These are phyloP conservation scores for Lydus trimaculatus DNA, from an alignment of 2,888 invertebrate species.

Conservation along the genomic window DNA sequence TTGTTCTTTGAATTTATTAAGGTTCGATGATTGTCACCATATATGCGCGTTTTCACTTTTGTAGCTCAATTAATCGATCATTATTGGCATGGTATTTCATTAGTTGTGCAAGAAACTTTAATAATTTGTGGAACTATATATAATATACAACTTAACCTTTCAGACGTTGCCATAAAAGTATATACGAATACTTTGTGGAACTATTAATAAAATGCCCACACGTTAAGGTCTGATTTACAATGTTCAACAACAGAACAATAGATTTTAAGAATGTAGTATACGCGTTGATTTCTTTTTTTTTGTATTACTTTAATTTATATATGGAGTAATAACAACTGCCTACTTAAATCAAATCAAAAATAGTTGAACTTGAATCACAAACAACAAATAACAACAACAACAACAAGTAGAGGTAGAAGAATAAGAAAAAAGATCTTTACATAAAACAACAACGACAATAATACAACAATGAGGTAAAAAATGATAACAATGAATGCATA, in stretches of 20 bases:
- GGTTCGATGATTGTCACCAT: neutral
- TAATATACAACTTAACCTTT: slow-evolving; percentile 20
- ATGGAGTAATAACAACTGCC: slow-evolving; percentile 33
- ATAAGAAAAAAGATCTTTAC: neutral
- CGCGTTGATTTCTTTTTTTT: slow-evolving; percentile 1
- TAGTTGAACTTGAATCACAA: slow-evolving; percentile 28
- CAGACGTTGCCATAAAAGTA: slow-evolving; percentile 16
- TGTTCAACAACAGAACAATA: slow-evolving; percentile 26
- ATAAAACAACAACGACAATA: neutral
- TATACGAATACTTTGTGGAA: slow-evolving; percentile 16
- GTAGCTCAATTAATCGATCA: slow-evolving; percentile 11
- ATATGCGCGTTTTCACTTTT: neutral
- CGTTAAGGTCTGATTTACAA: slow-evolving; percentile 25
- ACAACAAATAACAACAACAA: slow-evolving; percentile 4
- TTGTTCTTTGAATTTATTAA: no score
- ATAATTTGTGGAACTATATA: slow-evolving; percentile 17
- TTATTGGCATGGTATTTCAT: neutral
- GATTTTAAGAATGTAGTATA: slow-evolving; percentile 28
- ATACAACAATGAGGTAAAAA: slow-evolving; percentile 18
- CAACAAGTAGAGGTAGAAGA: neutral
- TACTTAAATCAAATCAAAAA: slow-evolving; percentile 37
- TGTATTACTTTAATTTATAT: slow-evolving; percentile 22
- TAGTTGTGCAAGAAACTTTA: slow-evolving; percentile 9
- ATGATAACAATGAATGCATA: slow-evolving; percentile 42
- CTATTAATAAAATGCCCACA: slow-evolving; percentile 27